A percentile compares a stretch with the other conserved stretches of the same genome.
Evolutionary conservation across 2,888 invertebrate genomes (phyloP).

Genomic region (Agrilus biguttatus): DNA sequence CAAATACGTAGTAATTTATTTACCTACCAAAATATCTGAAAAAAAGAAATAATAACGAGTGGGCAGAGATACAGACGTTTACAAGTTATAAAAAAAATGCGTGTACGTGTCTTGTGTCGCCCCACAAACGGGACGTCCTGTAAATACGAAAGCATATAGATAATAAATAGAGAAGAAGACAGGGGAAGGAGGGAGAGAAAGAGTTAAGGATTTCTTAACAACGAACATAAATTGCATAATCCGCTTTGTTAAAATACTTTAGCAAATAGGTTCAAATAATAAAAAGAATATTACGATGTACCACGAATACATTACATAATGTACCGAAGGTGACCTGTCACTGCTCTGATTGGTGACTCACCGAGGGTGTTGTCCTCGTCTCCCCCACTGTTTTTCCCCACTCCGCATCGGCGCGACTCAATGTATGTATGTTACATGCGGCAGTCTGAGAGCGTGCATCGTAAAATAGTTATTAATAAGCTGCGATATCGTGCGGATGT

Average conservation of each 20-base stretch:
- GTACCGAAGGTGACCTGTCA: constrained; percentile 35
- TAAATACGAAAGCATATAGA: too few relatives aligned
- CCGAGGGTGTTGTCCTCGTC: constrained; percentile 36
- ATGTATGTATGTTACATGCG: constrained; percentile 9
- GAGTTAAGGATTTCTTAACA: not conserved
- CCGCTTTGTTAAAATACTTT: not conserved
- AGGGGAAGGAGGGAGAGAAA: too few relatives aligned
- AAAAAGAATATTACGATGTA: constrained; percentile 5
- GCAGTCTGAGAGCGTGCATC: constrained; percentile 7
- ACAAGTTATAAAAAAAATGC: too few relatives aligned
- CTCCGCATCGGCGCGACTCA: constrained; percentile 12
- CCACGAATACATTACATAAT: constrained; percentile 25
- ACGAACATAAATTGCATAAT: not conserved
- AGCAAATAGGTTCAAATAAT: too few relatives aligned
- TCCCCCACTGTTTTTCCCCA: constrained; percentile 20
- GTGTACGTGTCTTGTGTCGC: too few relatives aligned
- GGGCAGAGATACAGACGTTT: too few relatives aligned
- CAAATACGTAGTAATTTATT: too few relatives aligned
- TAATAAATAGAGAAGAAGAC: too few relatives aligned
- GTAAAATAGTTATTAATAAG: constrained; percentile 6
- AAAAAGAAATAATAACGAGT: too few relatives aligned
- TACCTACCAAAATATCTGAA: too few relatives aligned
- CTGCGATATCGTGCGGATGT: constrained; percentile 1
- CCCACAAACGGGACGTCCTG: too few relatives aligned
- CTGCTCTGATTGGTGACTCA: constrained; percentile 35